Conservation (phyloP, 2,888 invertebrate genomes). For the Cheilosia variabilis region DNA sequence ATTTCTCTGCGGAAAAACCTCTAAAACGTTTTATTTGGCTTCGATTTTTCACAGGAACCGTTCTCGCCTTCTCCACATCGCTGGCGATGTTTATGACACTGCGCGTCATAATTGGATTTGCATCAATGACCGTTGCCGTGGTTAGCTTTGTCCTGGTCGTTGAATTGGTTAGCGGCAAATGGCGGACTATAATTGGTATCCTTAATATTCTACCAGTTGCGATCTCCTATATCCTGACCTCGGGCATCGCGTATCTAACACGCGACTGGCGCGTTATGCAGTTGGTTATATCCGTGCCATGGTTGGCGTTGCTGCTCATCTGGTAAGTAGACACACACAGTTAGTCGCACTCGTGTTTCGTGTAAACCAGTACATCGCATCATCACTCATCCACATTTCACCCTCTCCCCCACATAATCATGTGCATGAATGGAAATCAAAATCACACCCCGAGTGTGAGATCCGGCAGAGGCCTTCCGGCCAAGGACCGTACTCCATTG, state of each 20-base stretch:
- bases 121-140: conserved; percentile 86
- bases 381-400: conserved; percentile 21
- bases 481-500: neutral
- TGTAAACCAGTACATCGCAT: neutral
- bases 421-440: conserved; percentile 26
- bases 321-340: conserved; percentile 83
- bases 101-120: conserved; percentile 86
- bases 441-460: conserved; percentile 46
- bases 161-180: conserved; percentile 87
- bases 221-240: conserved; percentile 85
- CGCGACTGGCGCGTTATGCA: conserved; percentile 85
- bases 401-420: conserved; percentile 16
- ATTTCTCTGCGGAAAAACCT: neutral
- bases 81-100: conserved; percentile 85
- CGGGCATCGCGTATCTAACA: conserved; percentile 86
- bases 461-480: conserved; percentile 5
- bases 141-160: conserved; percentile 89
- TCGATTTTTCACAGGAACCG: conserved; percentile 80
- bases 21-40: conserved; percentile 2
- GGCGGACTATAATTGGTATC: conserved; percentile 87
- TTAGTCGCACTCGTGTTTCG: neutral
- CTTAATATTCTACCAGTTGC: conserved; percentile 87
- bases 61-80: conserved; percentile 86
- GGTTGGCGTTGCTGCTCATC: conserved; percentile 84
- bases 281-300: conserved; percentile 86